A percentile compares a stretch with the other conserved stretches of the same genome.
Conservation (phyloP, 2,888 invertebrate species). For the Philereme vetulata region DNA sequence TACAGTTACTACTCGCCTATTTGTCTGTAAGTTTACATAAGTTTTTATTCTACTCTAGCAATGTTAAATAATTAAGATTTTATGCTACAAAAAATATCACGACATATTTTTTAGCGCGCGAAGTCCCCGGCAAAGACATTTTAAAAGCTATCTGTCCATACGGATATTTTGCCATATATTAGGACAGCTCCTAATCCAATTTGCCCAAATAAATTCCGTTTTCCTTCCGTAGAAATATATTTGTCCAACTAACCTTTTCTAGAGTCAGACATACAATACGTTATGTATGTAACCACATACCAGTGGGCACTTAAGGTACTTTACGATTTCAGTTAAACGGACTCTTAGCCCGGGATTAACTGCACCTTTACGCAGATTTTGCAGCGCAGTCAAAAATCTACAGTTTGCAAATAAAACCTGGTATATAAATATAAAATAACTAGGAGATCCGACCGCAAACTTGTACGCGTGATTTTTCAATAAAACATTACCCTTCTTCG, state of each 20-base stretch:
- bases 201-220: constrained; percentile 3
- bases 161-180: background rate
- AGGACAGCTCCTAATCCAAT: constrained; percentile 5
- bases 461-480: background rate
- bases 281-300: constrained; percentile 14
- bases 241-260: background rate
- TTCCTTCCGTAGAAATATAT: constrained; percentile 4
- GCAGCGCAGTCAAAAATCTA: constrained; percentile 3
- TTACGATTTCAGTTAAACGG: constrained; percentile 18
- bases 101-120: too few relatives aligned
- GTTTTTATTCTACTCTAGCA: too few relatives aligned
- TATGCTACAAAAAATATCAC: too few relatives aligned
- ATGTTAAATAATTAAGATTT: too few relatives aligned
- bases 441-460: too few relatives aligned
- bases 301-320: constrained; percentile 9
- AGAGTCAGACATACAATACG: constrained; percentile 11
- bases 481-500: background rate
- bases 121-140: too few relatives aligned
- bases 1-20: too few relatives aligned
- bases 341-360: constrained; percentile 23
- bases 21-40: too few relatives aligned
- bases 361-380: constrained; percentile 28
- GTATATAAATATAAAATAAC: too few relatives aligned
- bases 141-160: too few relatives aligned
- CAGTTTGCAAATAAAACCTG: constrained; percentile 6